phyloP scores from a whole-genome alignment of 2,797 vertebrate species.

The Pachyuromys duprasi region DNA sequence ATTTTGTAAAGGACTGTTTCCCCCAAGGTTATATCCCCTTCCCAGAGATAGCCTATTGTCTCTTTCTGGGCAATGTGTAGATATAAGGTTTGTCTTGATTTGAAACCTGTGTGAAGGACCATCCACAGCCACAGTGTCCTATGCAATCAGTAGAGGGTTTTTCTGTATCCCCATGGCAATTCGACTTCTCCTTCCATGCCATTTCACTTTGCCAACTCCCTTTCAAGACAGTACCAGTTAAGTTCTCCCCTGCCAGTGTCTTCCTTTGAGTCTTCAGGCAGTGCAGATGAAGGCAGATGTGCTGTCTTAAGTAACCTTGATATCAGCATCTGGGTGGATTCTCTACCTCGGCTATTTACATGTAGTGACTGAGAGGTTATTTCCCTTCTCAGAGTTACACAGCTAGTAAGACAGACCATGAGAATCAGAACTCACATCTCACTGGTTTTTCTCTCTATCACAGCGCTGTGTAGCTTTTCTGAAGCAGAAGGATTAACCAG shows the following conservation, averaged over 20 bases:
- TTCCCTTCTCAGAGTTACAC: neutral
- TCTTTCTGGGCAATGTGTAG: neutral
- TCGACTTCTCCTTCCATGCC: neutral
- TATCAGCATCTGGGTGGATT: neutral
- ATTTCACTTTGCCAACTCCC: neutral
- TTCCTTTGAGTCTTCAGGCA: neutral
- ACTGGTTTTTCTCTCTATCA: slow-evolving; percentile 33
- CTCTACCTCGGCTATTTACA: neutral
- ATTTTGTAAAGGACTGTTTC: neutral
- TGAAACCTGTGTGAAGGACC: neutral
- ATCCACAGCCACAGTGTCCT: neutral
- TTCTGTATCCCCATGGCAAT: accelerated
- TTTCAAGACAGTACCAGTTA: accelerated
- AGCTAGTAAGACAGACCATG: neutral
- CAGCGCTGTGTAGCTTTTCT: slow-evolving; percentile 20
- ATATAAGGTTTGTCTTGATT: neutral
- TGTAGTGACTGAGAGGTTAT: neutral
- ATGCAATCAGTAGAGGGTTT: neutral
- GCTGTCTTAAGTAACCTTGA: neutral
- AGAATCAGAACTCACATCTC: slow-evolving; percentile 27
- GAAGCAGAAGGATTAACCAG: slow-evolving; percentile 68
- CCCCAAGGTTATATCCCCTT: neutral
- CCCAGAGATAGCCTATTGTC: neutral
- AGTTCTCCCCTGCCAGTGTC: neutral
- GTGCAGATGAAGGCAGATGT: neutral